phyloP scores from a whole-genome alignment of 2,888 invertebrate species.

The Synergus japonicus region DNA sequence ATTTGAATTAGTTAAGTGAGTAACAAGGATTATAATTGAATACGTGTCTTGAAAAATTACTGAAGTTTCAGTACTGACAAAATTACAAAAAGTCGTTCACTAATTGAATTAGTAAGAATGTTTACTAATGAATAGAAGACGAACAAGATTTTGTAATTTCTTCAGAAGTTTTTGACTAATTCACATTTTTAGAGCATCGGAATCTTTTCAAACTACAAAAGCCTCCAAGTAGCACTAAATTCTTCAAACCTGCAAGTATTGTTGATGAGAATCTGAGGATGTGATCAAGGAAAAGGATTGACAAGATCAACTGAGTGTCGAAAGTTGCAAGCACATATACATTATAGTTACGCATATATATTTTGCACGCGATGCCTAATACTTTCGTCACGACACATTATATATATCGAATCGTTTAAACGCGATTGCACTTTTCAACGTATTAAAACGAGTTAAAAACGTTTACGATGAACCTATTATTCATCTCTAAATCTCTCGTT shows the following conservation, averaged over 20 bases:
- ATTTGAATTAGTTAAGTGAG: too few species aligned
- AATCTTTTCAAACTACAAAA: neutral
- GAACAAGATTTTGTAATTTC: too few species aligned
- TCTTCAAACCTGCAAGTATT: neutral
- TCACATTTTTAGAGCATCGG: too few species aligned
- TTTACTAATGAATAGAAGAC: too few species aligned
- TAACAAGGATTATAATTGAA: too few species aligned
- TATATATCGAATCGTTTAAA: conserved; percentile 21
- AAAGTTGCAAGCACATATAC: conserved; percentile 17
- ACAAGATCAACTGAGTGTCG: conserved; percentile 31
- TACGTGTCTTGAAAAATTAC: too few species aligned
- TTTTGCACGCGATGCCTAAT: conserved; percentile 35
- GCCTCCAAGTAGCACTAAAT: neutral
- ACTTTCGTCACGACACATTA: conserved; percentile 24
- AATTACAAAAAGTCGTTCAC: too few species aligned
- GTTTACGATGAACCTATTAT: neutral
- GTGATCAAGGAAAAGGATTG: conserved; percentile 8
- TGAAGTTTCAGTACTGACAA: too few species aligned
- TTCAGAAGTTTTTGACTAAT: too few species aligned
- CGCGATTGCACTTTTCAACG: conserved; percentile 13
- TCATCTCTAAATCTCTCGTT: conserved; percentile 19
- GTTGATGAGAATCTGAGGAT: neutral
- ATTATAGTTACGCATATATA: neutral
- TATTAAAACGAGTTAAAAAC: neutral
- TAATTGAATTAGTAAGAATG: too few species aligned